Evolutionary conservation across 2,113 vertebrate species (phyloP), one percentile per base, ranked within the genome.

Genomic region (Aldabrachelys gigantea): DNA sequence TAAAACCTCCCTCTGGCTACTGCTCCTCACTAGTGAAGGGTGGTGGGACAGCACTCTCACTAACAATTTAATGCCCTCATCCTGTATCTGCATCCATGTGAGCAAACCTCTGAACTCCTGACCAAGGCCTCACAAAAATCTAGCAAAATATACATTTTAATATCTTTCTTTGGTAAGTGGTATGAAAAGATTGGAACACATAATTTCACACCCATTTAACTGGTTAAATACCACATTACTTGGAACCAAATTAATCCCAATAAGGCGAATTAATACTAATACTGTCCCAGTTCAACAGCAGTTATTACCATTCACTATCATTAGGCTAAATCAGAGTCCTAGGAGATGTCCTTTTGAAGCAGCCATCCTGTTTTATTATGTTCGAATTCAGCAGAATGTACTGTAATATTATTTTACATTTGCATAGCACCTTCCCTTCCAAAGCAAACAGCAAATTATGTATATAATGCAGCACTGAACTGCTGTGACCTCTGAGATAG

Each of bases 381-480:
- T 84, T 81, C 31, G 79, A 81, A 94, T 25, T 84, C 96, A 96
- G 82, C 47, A 89, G 24, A 92, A 53, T 3, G 81, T 85, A 12
- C 14, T 35, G 25, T 49, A 54, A 92, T 57, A 85, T 35, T 10
- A 56, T 93, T 93, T 96, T 90, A 80, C 80, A 83, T 93, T 85
- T 88, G 7, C 11, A 78, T 13, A 57, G 21, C 57, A 65, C 50
- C 57, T 17, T 80, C 5, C 35, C 24, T 29, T 38, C 41, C 78
- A 52, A 38, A 93, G 82, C 81, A 85, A 82, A 80, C 1, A 21
- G 47, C 41, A 78, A 1, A 41, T 41, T 19, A 13, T n/a, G 35
- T 54, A 87, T 16, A 54, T 62, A 88, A 79, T 75, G 79, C 29
- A 80, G 89, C 59, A 19, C 11, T 86, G 54, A 21, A 80, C 79